A percentile compares a stretch with the other conserved stretches of the same genome.
phyloP scores from a whole-genome alignment of 2,888 invertebrate species.

The Phyto melanocephala region DNA sequence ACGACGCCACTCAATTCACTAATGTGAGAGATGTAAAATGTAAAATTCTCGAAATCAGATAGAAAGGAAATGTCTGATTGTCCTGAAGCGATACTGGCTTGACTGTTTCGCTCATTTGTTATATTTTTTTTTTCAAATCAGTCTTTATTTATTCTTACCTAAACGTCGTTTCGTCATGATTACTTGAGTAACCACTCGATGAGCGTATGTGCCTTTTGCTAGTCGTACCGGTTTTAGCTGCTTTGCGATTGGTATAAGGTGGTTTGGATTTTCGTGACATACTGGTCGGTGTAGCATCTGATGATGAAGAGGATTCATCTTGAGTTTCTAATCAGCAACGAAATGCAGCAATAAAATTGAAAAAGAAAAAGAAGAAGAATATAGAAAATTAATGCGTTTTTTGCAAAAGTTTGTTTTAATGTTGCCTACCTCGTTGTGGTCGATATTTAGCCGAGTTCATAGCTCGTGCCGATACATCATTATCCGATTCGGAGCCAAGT shows the following conservation, averaged over 20 bases:
- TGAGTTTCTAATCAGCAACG: slow-evolving; percentile 80
- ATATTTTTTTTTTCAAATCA: too few relatives aligned
- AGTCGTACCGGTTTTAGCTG: slow-evolving; percentile 81
- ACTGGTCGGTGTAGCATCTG: slow-evolving; percentile 86
- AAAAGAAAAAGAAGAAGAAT: too few relatives aligned
- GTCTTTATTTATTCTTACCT: slow-evolving; percentile 80
- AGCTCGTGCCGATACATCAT: slow-evolving; percentile 86
- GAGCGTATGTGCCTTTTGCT: slow-evolving; percentile 87
- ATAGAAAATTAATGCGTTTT: not conserved
- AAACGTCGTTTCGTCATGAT: slow-evolving; percentile 92
- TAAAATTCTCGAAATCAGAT: too few relatives aligned
- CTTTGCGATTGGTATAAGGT: slow-evolving; percentile 85
- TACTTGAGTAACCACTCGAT: slow-evolving; percentile 89
- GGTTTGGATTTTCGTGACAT: slow-evolving; percentile 85
- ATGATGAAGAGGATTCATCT: slow-evolving; percentile 89
- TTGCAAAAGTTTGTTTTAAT: slow-evolving; percentile 40
- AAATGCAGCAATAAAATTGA: not conserved
- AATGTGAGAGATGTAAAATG: too few relatives aligned
- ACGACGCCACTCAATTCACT: too few relatives aligned
- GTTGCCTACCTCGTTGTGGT: slow-evolving; percentile 77
- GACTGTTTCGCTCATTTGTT: too few relatives aligned
- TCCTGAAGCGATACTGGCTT: too few relatives aligned
- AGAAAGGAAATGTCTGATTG: too few relatives aligned
- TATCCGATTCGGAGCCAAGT: slow-evolving; percentile 88
- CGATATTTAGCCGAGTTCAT: slow-evolving; percentile 79